A percentile compares a stretch with the other conserved stretches of the same genome.
Evolutionary conservation across 1,140 invertebrate genomes (phyloP).

Genomic region (Drosophila kanapiae): DNA sequence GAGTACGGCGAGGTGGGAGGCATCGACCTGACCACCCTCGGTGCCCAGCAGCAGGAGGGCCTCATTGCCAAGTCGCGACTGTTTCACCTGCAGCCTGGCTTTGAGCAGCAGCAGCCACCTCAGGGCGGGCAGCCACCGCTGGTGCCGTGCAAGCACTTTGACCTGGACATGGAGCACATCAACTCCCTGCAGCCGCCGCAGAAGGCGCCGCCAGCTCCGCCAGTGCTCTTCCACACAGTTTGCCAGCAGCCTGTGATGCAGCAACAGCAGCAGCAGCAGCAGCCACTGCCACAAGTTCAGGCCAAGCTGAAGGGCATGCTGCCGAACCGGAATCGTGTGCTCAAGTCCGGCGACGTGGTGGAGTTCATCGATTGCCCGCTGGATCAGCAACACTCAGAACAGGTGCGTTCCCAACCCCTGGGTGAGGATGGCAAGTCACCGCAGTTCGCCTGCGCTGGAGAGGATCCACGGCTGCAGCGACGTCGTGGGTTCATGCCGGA

Average conservation of each 20-base stretch:
- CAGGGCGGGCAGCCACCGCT: constrained; percentile 45
- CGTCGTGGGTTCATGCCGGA: constrained; percentile 56
- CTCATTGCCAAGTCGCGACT: constrained; percentile 82
- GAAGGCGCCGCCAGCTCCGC: constrained; percentile 79
- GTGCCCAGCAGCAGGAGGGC: constrained; percentile 82
- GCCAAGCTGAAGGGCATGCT: constrained; percentile 62
- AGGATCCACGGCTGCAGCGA: constrained; percentile 63
- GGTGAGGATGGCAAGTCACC: constrained; percentile 75
- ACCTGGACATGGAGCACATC: constrained; percentile 80
- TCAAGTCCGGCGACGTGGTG: constrained; percentile 41
- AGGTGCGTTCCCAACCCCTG: constrained; percentile 78
- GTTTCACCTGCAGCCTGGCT: constrained; percentile 82
- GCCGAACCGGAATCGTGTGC: constrained; percentile 68
- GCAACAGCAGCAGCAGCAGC: constrained; percentile 60
- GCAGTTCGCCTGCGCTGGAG: constrained; percentile 47
- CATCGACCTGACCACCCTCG: constrained; percentile 80
- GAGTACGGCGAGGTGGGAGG: constrained; percentile 68
- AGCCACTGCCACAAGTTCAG: constrained; percentile 28
- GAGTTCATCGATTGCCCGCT: constrained; percentile 52
- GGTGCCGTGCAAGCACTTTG: constrained; percentile 75
- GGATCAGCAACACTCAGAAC: constrained; percentile 56
- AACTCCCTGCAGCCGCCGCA: constrained; percentile 78
- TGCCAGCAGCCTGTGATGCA: constrained; percentile 63
- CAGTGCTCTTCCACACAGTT: constrained; percentile 67
- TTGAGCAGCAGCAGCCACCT: constrained; percentile 70